Percentiles rank a stretch among this genome's conserved stretches.
phyloP scores from a whole-genome alignment of 2,797 vertebrate species.

The Labeo calbasu region DNA sequence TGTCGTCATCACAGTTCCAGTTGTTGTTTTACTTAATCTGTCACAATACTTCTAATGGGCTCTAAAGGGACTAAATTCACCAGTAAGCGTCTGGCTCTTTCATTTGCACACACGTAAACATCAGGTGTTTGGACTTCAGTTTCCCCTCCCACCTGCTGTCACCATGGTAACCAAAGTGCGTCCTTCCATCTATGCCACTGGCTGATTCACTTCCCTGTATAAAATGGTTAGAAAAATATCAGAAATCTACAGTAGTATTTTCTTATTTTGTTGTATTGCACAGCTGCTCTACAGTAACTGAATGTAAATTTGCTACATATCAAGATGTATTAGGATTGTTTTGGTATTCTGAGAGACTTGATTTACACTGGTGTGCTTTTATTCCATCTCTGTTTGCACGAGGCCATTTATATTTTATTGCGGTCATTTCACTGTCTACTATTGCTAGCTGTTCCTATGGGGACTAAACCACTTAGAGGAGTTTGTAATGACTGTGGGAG shows the following conservation, averaged over 20 bases:
- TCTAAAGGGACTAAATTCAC: slow-evolving; percentile 38
- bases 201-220: slow-evolving; percentile 16
- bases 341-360: slow-evolving; percentile 11
- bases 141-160: slow-evolving; percentile 64
- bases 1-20: neutral
- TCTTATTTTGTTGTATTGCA: neutral
- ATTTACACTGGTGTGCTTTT: neutral
- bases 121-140: slow-evolving; percentile 71
- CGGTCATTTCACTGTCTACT: slow-evolving; percentile 1
- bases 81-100: slow-evolving; percentile 37
- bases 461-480: slow-evolving; percentile 13
- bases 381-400: slow-evolving; percentile 12
- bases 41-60: slow-evolving; percentile 28
- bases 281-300: neutral
- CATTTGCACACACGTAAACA: slow-evolving; percentile 66
- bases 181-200: slow-evolving; percentile 9
- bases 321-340: neutral
- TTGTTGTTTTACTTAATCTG: slow-evolving; percentile 17
- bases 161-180: slow-evolving; percentile 62
- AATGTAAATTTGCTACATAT: neutral
- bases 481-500: slow-evolving; percentile 30
- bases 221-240: neutral
- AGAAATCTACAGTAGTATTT: neutral
- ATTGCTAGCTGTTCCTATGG: slow-evolving; percentile 15
- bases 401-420: slow-evolving; percentile 44